A percentile compares a stretch with the other conserved stretches of the same genome.
These are phyloP conservation scores for Phymorhynchus buccinoides DNA, from an alignment of 1,140 invertebrate genomes.

Conservation along the genomic window DNA sequence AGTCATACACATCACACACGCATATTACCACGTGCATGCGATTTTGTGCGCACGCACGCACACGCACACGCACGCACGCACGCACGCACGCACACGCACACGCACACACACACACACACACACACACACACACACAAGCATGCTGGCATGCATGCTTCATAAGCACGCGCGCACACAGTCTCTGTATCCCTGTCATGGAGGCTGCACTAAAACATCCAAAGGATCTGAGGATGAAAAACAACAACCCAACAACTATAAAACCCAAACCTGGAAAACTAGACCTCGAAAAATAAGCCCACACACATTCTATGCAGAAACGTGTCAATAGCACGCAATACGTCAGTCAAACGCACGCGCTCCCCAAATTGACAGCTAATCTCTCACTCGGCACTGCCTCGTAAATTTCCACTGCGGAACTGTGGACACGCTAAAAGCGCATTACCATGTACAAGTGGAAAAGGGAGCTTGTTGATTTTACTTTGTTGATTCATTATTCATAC, in stretches of 20 bases:
- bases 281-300: constrained; percentile 9
- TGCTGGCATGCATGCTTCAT: no score
- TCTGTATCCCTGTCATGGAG: neutral
- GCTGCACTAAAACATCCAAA: neutral
- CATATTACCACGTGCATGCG: no score
- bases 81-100: no score
- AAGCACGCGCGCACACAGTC: neutral
- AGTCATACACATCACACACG: no score
- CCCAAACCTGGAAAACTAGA: neutral
- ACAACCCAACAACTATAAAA: neutral
- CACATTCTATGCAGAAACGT: neutral
- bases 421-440: constrained; percentile 33
- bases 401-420: constrained; percentile 4
- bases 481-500: constrained; percentile 32
- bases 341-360: constrained; percentile 24
- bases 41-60: no score
- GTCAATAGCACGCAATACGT: constrained; percentile 30
- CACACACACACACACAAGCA: neutral
- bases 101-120: constrained; percentile 7
- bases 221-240: neutral
- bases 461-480: constrained; percentile 33
- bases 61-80: no score
- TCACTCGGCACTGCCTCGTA: constrained; percentile 29
- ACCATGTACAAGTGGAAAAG: constrained; percentile 20
- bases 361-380: constrained; percentile 36